Conservation (phyloP, 2,113 vertebrate genomes). For the Psittacus erithacus region DNA sequence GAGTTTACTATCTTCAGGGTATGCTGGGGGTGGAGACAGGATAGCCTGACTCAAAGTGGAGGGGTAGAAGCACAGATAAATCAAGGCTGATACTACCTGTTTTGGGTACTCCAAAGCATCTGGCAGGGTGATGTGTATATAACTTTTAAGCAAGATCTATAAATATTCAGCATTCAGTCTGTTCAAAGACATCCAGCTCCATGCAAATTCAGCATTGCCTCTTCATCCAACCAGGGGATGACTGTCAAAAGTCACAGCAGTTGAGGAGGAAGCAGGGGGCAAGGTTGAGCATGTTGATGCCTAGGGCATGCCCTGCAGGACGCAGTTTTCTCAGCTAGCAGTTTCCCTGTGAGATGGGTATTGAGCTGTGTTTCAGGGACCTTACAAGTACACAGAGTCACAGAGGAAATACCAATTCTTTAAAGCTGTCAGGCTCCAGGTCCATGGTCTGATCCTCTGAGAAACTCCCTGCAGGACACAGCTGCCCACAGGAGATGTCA, state of each 20-base stretch:
- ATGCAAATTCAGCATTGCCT: not conserved
- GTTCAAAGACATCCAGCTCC: not conserved
- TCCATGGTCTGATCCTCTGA: not conserved
- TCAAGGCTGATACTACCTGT: not conserved
- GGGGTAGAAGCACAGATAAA: not conserved
- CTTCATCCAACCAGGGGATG: not conserved
- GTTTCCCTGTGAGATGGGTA: not conserved
- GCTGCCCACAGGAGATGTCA: rapidly evolving
- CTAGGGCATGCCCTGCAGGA: not conserved
- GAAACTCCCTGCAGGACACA: rapidly evolving
- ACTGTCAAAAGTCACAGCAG: not conserved
- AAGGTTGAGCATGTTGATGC: rapidly evolving
- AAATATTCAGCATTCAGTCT: not conserved
- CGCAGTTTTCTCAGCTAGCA: not conserved
- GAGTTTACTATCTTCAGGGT: not conserved
- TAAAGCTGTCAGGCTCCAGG: not conserved
- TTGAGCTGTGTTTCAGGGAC: not conserved
- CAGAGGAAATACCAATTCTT: not conserved
- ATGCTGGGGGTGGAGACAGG: not conserved
- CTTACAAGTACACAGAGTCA: not conserved
- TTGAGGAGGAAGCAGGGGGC: not conserved
- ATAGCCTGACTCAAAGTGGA: not conserved
- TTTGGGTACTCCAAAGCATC: not conserved
- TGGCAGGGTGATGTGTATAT: not conserved
- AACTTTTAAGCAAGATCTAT: not conserved